Base-by-base conservation (phyloP, 2,113 vertebrate genomes). In the Galbula dea region DNA sequence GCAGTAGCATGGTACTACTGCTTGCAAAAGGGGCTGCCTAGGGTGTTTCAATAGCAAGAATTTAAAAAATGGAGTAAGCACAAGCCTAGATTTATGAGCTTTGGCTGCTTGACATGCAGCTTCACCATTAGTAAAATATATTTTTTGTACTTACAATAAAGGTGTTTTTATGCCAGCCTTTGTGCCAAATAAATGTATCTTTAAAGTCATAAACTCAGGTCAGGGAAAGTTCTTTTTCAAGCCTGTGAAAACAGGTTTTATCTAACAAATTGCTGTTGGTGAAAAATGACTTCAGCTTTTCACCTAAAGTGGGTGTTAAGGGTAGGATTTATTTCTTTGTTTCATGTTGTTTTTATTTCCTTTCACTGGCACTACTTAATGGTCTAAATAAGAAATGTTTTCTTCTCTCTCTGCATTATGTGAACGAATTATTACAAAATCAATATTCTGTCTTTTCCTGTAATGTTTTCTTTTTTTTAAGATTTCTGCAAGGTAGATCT, bases 281-380 rank as follows among this genome's bases (percentile, higher is more conserved):
- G 83, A 96, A 96, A 96, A 95, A 97, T 94, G 6, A 51, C 76
- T 81, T 63, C 17, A 95, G 67, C 55, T 95, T 97, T 96, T 96
- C 96, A 92, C 68, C 51, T 94, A 82, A 95, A 97, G 68, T 96
- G 65, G 13, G 6, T 94, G 41, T 90, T 95, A 49, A 61, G 61
- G 14, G 18, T 85, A 96, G 80, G 80, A 96, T 97, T 97, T 97
- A 96, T 97, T 96, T 96, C 32, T 95, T 95, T 94, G 71, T 94
- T 95, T 95, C 71, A 30, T 88, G 77, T 83, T 88, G 57, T 92
- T 96, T 94, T 80, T 21, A 82, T 96, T 97, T 97, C 62, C 89
- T 96, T 92, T 93, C 93, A 73, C 77, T 94, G 94, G 81, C 69
- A 90, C 86, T 89, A 94, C 94, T 93, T 96, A 97, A 96, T 97